Conservation (phyloP, 2,113 vertebrate species). For the Ceuthmochares aereus region DNA sequence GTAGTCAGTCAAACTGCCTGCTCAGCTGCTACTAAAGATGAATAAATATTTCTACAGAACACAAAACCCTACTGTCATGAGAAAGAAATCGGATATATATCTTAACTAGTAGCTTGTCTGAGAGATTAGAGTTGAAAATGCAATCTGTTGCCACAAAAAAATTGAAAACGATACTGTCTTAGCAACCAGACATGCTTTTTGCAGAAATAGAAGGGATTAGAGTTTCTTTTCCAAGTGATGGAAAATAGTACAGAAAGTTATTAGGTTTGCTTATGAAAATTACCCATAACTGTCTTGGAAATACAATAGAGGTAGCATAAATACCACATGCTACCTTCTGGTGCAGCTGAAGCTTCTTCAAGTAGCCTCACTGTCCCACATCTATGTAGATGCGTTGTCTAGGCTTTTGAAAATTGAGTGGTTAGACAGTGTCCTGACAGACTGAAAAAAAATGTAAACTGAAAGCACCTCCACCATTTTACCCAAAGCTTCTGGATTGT, state of each 20-base stretch:
- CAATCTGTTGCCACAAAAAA: not conserved
- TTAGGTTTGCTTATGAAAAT: not conserved
- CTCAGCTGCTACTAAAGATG: not conserved
- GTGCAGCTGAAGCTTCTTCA: not conserved
- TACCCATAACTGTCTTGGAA: not conserved
- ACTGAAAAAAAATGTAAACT: not conserved
- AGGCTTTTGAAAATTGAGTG: not conserved
- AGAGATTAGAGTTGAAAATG: not conserved
- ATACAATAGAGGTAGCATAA: rapidly evolving
- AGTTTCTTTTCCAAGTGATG: not conserved
- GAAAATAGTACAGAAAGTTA: not conserved
- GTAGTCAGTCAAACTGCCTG: not conserved
- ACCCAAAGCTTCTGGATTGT: not conserved
- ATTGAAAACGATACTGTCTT: not conserved
- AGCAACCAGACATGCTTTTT: rapidly evolving
- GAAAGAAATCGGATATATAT: not conserved
- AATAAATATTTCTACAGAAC: not conserved
- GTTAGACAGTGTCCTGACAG: not conserved
- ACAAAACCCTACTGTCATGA: not conserved
- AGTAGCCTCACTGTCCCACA: rapidly evolving
- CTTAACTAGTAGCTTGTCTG: not conserved
- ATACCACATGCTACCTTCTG: not conserved
- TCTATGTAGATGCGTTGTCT: not conserved
- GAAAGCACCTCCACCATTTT: not conserved
- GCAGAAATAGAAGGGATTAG: not conserved